Evolutionary conservation across 2,797 vertebrate genomes (phyloP), one percentile per base, ranked within the genome.

Genomic region (Sciurus vulgaris): DNA sequence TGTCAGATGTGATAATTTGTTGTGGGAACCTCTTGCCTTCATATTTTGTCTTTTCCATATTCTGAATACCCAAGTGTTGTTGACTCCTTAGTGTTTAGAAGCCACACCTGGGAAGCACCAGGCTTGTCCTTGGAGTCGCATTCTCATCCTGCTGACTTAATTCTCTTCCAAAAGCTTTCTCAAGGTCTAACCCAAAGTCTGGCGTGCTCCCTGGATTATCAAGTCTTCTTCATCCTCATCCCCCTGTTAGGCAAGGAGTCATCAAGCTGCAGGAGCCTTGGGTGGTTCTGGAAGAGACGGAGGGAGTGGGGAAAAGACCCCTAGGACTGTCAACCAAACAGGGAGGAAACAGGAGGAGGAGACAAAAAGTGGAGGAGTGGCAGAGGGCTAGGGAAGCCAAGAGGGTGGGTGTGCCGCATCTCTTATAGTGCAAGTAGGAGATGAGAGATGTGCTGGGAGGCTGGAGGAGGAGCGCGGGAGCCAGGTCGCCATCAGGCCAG

Each of bases 11-110:
- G 79, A 49, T 65, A 22, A 33, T 51, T 51, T 28, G 18, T 78
- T 30, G 12, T 90, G 85, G 92, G 84, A 94, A 69, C 56, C 67
- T 65, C 54, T 79, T 84, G 69, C 69, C 47, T 88, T 49, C 6
- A 13, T 67, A 24, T 33, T 78, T 72, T 41, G 73, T 30, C 41
- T 54, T 72, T 88, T 26, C 54, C 14, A 18, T 73, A 4, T 59
- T 93, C 70, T 74, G 47, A 44, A 85, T 35, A n/a, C 26, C 12
- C 47, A 79, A 30, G 33, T 22, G 0, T 61, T 54, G n/a, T 11
- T 89, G 73, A 89, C 28, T 47, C 24, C 2, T 91, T 69, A 69
- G 49, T 41, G 24, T 93, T 73, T 41, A 63, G 65, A 69, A 12
- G 30, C 74, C 78, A 78, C 69, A 17, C 72, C 94, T 70, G 59